Evolutionary conservation across 2,888 invertebrate species (phyloP).

Genomic region (Apodemia mormo): DNA sequence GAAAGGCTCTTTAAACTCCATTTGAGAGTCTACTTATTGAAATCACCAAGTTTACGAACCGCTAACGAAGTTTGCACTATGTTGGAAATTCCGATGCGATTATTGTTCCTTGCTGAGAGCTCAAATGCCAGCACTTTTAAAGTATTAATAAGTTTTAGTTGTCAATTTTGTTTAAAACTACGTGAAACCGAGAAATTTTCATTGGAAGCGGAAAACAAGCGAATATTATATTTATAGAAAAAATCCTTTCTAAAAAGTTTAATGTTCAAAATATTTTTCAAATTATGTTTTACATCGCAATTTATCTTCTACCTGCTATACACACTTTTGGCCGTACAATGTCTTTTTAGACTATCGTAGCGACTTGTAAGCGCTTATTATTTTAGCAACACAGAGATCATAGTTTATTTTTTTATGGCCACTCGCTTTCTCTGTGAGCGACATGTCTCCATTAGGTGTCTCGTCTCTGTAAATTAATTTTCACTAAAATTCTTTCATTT

Average conservation of each 20-base stretch:
- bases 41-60: not conserved
- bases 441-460: no score
- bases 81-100: slow-evolving; percentile 8
- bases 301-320: no score
- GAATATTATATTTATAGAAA: not conserved
- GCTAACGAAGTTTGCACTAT: slow-evolving; percentile 8
- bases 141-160: slow-evolving; percentile 16
- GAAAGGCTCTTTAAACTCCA: not conserved
- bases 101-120: slow-evolving; percentile 2
- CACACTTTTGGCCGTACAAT: no score
- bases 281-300: no score
- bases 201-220: not conserved
- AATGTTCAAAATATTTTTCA: not conserved
- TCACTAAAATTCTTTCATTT: no score
- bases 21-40: slow-evolving; percentile 5
- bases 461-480: no score
- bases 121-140: slow-evolving; percentile 12
- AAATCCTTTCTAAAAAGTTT: not conserved
- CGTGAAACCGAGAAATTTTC: not conserved
- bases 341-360: no score
- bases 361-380: no score
- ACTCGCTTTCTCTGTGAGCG: no score
- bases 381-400: no score
- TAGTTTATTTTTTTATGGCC: no score
- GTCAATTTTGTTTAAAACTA: slow-evolving; percentile 14